Percentiles rank a stretch among this genome's conserved stretches.
Evolutionary conservation across 2,888 invertebrate genomes (phyloP).

Genomic region (Diarsia rubi): DNA sequence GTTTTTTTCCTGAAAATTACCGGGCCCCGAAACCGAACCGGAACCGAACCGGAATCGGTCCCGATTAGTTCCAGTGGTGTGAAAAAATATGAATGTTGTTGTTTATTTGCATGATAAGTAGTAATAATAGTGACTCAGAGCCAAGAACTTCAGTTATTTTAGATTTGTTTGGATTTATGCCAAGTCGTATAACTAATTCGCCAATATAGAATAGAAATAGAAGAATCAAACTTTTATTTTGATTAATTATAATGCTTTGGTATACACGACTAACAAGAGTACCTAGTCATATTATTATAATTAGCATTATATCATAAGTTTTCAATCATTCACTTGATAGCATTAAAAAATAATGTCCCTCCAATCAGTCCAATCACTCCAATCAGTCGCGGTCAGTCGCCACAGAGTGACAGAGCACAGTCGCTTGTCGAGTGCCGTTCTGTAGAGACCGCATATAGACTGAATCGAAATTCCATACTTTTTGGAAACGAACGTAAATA

Average conservation of each 20-base stretch:
- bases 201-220: no score
- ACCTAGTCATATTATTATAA: not conserved
- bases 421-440: not conserved
- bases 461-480: no score
- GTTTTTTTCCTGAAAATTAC: no score
- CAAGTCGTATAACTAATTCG: not conserved
- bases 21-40: no score
- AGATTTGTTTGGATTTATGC: conserved; percentile 31
- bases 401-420: no score
- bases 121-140: not conserved
- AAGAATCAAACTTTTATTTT: not conserved
- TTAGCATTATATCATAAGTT: not conserved
- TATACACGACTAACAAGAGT: not conserved
- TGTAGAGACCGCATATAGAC: not conserved
- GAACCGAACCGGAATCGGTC: no score
- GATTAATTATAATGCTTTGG: not conserved
- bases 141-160: conserved; percentile 15
- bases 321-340: not conserved
- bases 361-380: no score
- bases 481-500: conserved; percentile 23
- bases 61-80: not conserved
- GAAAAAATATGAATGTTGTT: not conserved
- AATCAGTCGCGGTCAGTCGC: no score
- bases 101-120: conserved; percentile 8
- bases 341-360: not conserved